Percentiles rank a stretch among this genome's conserved stretches.
Evolutionary conservation across 1,140 invertebrate species (phyloP).

Genomic region (Subanguina moxae): DNA sequence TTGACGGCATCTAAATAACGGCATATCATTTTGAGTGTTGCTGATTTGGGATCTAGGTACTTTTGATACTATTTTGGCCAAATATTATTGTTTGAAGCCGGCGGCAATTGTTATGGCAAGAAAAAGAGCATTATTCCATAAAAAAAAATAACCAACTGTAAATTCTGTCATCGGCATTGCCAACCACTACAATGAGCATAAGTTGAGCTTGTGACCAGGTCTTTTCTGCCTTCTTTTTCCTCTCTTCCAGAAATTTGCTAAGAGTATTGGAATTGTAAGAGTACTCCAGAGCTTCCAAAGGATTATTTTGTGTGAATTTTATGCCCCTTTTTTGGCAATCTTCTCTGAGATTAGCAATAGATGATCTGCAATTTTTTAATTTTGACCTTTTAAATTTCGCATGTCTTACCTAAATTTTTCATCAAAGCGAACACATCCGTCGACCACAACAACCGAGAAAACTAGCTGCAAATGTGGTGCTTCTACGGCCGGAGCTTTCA

Average conservation of each 20-base stretch:
- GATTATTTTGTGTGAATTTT: not conserved
- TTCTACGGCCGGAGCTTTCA: not conserved
- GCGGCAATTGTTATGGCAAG: not conserved
- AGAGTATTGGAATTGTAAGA: not conserved
- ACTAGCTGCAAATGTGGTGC: not conserved
- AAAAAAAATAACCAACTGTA: not conserved
- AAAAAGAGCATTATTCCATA: not conserved
- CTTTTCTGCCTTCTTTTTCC: not conserved
- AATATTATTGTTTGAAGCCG: not conserved
- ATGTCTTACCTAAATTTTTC: not conserved
- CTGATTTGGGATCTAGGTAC: too few species aligned
- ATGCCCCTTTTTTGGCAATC: constrained; percentile 10
- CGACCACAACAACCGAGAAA: constrained; percentile 1
- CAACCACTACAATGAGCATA: not conserved
- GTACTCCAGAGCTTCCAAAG: constrained; percentile 2
- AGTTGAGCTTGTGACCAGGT: not conserved
- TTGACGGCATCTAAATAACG: constrained; percentile 18
- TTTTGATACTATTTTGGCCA: not conserved
- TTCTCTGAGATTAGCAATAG: not conserved
- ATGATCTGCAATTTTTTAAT: not conserved
- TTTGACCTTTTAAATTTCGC: too few species aligned
- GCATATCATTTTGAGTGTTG: too few species aligned
- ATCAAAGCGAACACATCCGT: not conserved
- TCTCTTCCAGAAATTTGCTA: not conserved
- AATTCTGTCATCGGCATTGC: not conserved